Conservation (phyloP, 2,888 invertebrate genomes). For the Synanthedon tipuliformis region DNA sequence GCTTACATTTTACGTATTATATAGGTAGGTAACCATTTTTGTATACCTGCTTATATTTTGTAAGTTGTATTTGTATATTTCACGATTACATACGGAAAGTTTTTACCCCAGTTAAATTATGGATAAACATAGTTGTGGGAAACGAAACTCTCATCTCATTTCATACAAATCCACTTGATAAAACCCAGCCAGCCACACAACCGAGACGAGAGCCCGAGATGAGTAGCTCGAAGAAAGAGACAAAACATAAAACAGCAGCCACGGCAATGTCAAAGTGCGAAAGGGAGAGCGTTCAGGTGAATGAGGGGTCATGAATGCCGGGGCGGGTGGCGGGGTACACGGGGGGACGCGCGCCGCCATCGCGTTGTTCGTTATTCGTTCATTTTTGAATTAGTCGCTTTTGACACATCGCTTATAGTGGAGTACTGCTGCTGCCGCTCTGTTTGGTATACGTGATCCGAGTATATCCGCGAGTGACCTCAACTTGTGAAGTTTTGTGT, state of each 20-base stretch:
- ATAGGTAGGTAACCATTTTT: too few relatives aligned
- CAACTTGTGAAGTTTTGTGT: slow-evolving; percentile 45
- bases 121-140: neutral
- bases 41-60: too few relatives aligned
- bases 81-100: too few relatives aligned
- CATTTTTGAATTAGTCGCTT: slow-evolving; percentile 49
- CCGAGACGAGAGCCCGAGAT: slow-evolving; percentile 23
- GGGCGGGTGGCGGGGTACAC: slow-evolving; percentile 16
- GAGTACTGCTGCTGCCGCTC: slow-evolving; percentile 18
- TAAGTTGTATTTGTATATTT: too few relatives aligned
- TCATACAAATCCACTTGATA: neutral
- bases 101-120: neutral
- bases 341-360: slow-evolving; percentile 42
- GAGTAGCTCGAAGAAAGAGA: slow-evolving; percentile 29
- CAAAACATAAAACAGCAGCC: slow-evolving; percentile 8
- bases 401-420: slow-evolving; percentile 20
- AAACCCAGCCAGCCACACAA: slow-evolving; percentile 8
- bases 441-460: slow-evolving; percentile 21
- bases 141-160: neutral
- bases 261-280: slow-evolving; percentile 18
- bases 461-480: slow-evolving; percentile 44
- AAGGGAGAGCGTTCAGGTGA: slow-evolving; percentile 39
- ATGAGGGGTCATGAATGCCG: slow-evolving; percentile 52
- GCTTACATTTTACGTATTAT: too few relatives aligned
- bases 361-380: slow-evolving; percentile 33